Evolutionary conservation across 35 echinoderm and acorn worm species (phyloP).

Genomic region (Heliocidaris tuberculata): DNA sequence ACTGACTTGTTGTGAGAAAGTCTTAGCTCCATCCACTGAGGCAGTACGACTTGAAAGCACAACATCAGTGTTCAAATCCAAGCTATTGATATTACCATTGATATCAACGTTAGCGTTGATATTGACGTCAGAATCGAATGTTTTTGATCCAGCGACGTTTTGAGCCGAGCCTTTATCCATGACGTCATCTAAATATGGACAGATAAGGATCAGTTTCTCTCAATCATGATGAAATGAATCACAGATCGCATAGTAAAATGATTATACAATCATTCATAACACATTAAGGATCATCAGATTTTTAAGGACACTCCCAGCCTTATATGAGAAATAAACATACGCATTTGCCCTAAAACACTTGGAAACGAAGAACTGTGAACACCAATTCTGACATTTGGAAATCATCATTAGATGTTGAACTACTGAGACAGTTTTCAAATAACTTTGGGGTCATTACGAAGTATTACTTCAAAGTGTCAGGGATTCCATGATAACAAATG

Average conservation of each 20-base stretch:
- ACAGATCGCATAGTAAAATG: background rate
- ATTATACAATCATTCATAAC: background rate
- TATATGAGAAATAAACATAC: too few species aligned
- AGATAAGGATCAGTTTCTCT: background rate
- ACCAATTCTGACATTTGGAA: too few species aligned
- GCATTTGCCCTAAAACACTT: too few species aligned
- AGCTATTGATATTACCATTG: conserved; percentile 22
- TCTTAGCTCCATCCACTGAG: conserved; percentile 49
- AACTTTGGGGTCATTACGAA: too few species aligned
- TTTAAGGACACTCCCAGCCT: too few species aligned
- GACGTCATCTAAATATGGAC: background rate
- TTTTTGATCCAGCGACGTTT: background rate
- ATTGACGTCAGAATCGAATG: background rate
- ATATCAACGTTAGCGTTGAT: conserved; percentile 25
- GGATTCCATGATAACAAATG: too few species aligned
- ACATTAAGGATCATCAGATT: too few species aligned
- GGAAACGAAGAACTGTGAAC: too few species aligned
- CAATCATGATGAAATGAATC: background rate
- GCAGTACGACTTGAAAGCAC: conserved; percentile 39
- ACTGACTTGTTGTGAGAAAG: conserved; percentile 33
- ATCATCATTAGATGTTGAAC: too few species aligned
- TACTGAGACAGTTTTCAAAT: too few species aligned
- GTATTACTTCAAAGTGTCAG: too few species aligned
- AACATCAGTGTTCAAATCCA: conserved; percentile 52
- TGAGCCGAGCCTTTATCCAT: background rate